Base-by-base conservation (phyloP, 2,113 vertebrate species). In the Polypterus senegalus region DNA sequence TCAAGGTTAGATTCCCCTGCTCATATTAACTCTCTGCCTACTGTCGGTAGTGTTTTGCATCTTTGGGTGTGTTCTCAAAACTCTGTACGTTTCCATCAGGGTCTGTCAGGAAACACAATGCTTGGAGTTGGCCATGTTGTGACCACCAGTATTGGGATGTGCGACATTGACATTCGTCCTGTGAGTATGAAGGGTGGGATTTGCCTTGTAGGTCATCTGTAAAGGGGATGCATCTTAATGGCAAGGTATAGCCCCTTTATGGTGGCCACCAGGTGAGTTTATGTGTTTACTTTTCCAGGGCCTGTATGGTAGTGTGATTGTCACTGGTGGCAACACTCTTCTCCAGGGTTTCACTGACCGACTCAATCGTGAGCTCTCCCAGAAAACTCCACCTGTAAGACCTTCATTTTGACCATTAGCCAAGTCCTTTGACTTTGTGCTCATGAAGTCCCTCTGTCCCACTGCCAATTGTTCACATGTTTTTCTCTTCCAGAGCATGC, bases 131-230 rank as follows among this genome's bases (percentile, higher is more conserved):
- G 86, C 6, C 84, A 88, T 1, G 85, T 87, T 60, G 82, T 86
- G 49, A 88, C 82, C 9, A 88, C 82, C 51, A 88, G 86, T 64
- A 85, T 86, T 0, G 85, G 86, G 60, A 88, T 88, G 86, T 87
- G 85, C 10, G 86, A 88, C 71, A 85, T 88, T 2, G 85, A 88
- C 67, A 86, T 88, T 66, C 78, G 85, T 3, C 83, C 82, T 59
- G 81, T 87, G 66, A 79, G 81, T 66, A 44, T 4, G 1, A 4
- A 8, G 54, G 4, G 59, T n/a, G 1, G 2, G 6, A 5, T 57
- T 44, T 9, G 7, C 56, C 27, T 44, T 57, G 27, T 4, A 7
- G 6, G 43, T 8, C 27, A 57, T 57, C 43, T 9, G 7, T 7
- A 44, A 4, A 4, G 27, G 43, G 56, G 7, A n/a, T 44, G 4